Base-by-base conservation (phyloP, 1,140 invertebrate species). In the Drosophila guanche region DNA sequence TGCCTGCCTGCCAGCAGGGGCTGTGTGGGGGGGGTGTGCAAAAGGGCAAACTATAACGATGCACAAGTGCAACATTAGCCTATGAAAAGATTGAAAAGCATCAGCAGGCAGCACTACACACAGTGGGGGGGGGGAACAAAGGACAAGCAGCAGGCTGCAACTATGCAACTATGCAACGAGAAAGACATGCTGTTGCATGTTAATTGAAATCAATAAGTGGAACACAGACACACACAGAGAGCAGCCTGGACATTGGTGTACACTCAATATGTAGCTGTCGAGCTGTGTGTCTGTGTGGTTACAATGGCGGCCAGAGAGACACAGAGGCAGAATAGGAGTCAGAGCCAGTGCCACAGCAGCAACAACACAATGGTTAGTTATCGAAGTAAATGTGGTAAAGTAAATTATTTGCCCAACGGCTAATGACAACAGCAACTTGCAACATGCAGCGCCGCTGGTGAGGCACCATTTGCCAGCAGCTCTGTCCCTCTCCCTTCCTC, bases 191-290 rank as follows among this genome's bases (percentile, higher is more conserved):
- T 88, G 83, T 88, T 88, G 83, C 83, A 88, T 88, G 83, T 88
- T 88, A 88, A 88, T 88, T 88, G 83, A 88, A 88, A 88, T 88
- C 83, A 88, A 88, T 88, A 88, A 88, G 83, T 88, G 84, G 55
- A 88, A 67, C 77, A 69, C 76, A 67, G 45, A 43, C 41, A 48
- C 47, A 59, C 25, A 42, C 37, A 51, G 54, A 61, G 55, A 54
- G 5, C 29, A 33, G 33, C 33, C 50, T 22, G 40, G 25, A 63
- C 40, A 59, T 37, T 52, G 54, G 53, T 50, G 43, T 40, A n/a
- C 25, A 23, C 27, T 54, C 66, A 53, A 53, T 42, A 48, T 14
- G 25, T 46, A 27, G 37, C 29, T 52, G 50, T 52, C 14, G 16
- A 14, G 4, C 29, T 3, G 12, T 68, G 48, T 81, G 66, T 63